A percentile compares a stretch with the other conserved stretches of the same genome.
Evolutionary conservation across 2,113 vertebrate species (phyloP).

Genomic region (Zosterops japonicus): DNA sequence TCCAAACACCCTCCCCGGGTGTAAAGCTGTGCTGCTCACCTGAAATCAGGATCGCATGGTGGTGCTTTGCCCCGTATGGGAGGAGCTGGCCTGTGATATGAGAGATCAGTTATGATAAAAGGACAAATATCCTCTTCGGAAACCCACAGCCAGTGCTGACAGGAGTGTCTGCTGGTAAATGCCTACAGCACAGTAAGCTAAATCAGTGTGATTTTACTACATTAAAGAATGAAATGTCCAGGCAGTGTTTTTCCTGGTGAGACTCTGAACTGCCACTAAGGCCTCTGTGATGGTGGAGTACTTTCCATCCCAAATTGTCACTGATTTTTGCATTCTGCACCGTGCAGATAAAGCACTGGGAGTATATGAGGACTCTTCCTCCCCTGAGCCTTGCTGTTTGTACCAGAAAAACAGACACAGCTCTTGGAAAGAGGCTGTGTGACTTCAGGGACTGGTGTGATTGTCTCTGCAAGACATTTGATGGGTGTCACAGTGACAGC

Average conservation of each 20-base stretch:
- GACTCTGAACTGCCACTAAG: not conserved
- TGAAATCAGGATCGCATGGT: not conserved
- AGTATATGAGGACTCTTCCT: not conserved
- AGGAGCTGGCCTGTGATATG: not conserved
- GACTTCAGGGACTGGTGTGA: not conserved
- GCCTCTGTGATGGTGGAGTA: not conserved
- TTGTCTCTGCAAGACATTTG: not conserved
- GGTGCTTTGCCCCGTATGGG: not conserved
- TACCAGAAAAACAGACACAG: not conserved
- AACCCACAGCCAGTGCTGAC: not conserved
- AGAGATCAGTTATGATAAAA: not conserved
- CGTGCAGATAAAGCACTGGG: not conserved
- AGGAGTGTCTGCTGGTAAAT: not conserved
- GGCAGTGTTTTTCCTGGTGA: not conserved
- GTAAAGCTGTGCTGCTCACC: fast-evolving
- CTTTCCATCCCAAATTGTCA: not conserved
- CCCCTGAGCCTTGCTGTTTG: not conserved
- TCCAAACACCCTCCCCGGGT: not conserved
- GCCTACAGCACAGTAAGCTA: not conserved
- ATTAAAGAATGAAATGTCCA: not conserved
- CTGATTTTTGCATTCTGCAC: not conserved
- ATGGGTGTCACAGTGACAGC: not conserved
- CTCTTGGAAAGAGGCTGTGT: not conserved
- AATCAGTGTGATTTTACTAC: not conserved
- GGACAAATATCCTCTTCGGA: not conserved